phyloP scores from a whole-genome alignment of 1,140 invertebrate genomes.

The Acromyrmex heyeri region DNA sequence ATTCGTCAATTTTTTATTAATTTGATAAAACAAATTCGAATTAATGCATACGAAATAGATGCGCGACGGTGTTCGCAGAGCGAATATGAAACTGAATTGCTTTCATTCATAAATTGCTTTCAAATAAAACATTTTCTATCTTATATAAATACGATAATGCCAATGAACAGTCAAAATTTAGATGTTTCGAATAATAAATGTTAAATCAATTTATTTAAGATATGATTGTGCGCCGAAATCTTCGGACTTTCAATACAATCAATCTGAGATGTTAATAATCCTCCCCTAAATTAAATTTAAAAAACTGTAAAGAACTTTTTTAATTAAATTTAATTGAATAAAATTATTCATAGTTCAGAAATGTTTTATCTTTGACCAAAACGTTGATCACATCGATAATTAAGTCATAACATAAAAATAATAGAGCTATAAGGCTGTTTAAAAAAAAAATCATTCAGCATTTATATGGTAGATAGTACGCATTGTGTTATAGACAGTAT shows the following conservation, averaged over 20 bases:
- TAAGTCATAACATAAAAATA: slow-evolving; percentile 1
- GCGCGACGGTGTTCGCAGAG: neutral
- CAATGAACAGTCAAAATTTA: too few species aligned
- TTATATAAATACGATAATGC: too few species aligned
- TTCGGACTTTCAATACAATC: too few species aligned
- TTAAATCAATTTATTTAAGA: too few species aligned
- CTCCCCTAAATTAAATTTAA: too few species aligned
- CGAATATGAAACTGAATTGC: neutral
- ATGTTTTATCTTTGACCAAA: neutral
- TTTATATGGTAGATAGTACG: too few species aligned
- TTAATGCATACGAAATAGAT: neutral
- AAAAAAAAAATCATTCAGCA: too few species aligned
- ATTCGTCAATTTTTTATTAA: neutral
- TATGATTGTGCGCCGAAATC: too few species aligned
- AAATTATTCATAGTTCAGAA: neutral
- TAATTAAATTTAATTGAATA: neutral
- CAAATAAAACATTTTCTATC: neutral
- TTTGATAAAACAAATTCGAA: neutral
- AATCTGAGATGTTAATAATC: too few species aligned
- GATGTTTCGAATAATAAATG: too few species aligned
- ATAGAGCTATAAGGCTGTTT: neutral
- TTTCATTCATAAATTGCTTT: neutral
- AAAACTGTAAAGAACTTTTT: too few species aligned
- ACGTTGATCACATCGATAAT: neutral
- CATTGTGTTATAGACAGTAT: too few species aligned